Evolutionary conservation across 2,113 vertebrate species (phyloP).

Genomic region (Bos taurus): ARS-UCD2.0 NC_037334.1:84333501-84334000

Average conservation of each 20-base stretch:
- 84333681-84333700: background rate
- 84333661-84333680: background rate
- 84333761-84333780: background rate
- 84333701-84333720: background rate
- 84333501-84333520: background rate
- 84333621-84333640: background rate
- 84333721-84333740: background rate
- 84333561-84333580: background rate
- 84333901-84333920: background rate
- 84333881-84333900: background rate
- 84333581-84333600: background rate
- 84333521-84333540: background rate
- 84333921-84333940: background rate
- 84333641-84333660: constrained; percentile 27
- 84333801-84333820: background rate
- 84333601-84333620: background rate
- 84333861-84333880: background rate
- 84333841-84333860: background rate
- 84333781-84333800: background rate
- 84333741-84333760: background rate
- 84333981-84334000: background rate
- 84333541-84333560: background rate
- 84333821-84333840: background rate
- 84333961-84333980: background rate
- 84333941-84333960: background rate